Evolutionary conservation across 2,113 vertebrate species (phyloP).

Genomic region (Pica pica): DNA sequence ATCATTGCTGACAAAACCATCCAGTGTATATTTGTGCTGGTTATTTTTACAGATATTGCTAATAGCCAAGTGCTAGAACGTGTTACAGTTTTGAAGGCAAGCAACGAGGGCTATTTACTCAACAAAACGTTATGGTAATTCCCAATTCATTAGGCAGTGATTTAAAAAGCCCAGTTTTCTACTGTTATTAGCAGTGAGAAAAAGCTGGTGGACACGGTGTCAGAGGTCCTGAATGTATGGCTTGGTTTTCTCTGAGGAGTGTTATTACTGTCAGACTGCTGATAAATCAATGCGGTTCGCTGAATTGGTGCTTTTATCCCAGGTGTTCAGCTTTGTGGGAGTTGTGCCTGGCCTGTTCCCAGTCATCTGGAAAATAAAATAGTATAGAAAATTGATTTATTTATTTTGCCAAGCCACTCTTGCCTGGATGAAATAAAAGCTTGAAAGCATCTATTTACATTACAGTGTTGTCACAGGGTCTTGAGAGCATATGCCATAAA

Average conservation of each 20-base stretch:
- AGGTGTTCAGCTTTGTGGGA: conserved; percentile 88
- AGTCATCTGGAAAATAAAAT: conserved; percentile 78
- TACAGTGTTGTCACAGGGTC: neutral
- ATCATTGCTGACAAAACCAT: conserved; percentile 20
- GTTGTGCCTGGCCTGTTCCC: conserved; percentile 82
- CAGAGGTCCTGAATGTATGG: neutral
- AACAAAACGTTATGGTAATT: neutral
- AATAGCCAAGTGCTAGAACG: neutral
- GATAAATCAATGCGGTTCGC: conserved; percentile 89
- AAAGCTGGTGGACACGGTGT: neutral
- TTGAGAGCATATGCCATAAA: neutral
- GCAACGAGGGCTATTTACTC: neutral
- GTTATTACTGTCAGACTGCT: conserved; percentile 72
- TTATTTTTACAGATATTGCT: neutral
- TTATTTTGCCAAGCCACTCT: neutral
- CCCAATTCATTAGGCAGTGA: conserved; percentile 10
- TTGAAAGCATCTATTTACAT: neutral
- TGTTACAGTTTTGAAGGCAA: neutral
- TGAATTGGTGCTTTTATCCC: conserved; percentile 91
- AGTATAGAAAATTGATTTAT: neutral
- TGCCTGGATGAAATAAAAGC: neutral
- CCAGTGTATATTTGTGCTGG: conserved; percentile 44
- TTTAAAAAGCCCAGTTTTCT: neutral
- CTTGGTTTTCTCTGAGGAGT: neutral
- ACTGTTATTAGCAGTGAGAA: neutral